A percentile compares a stretch with the other conserved stretches of the same genome.
Conservation (phyloP, 2,113 vertebrate genomes). For the Raja brachyura region DNA sequence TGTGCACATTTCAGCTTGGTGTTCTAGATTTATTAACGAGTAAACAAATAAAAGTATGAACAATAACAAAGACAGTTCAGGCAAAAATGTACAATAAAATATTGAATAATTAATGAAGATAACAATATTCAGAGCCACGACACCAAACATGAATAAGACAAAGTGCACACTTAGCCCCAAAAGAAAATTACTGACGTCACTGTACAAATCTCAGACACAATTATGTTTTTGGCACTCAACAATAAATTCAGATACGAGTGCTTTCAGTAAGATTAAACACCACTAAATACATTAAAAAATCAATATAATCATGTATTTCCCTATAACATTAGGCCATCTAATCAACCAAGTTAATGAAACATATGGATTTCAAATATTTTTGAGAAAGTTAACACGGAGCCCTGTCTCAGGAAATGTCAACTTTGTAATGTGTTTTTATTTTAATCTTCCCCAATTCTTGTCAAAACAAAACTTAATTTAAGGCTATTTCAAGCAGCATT, state of each 20-base stretch:
- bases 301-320: not conserved
- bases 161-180: not conserved
- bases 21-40: not conserved
- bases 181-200: not conserved
- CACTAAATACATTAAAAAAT: not conserved
- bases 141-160: not conserved
- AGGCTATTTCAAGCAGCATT: not conserved
- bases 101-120: slow-evolving; percentile 13
- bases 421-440: not conserved
- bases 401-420: not conserved
- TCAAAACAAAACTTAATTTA: not conserved
- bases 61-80: not conserved
- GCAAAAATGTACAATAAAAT: not conserved
- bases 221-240: not conserved
- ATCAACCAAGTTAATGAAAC: not conserved
- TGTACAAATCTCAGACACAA: not conserved
- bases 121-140: not conserved
- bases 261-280: not conserved
- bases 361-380: slow-evolving; percentile 12
- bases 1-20: not conserved
- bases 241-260: not conserved
- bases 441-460: not conserved
- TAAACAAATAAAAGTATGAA: not conserved
- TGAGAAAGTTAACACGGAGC: not conserved
- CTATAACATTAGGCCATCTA: not conserved